Evolutionary conservation across 1,140 invertebrate species (phyloP), one percentile per base, ranked within the genome.

Genomic region (Drosophila busckii): DNA sequence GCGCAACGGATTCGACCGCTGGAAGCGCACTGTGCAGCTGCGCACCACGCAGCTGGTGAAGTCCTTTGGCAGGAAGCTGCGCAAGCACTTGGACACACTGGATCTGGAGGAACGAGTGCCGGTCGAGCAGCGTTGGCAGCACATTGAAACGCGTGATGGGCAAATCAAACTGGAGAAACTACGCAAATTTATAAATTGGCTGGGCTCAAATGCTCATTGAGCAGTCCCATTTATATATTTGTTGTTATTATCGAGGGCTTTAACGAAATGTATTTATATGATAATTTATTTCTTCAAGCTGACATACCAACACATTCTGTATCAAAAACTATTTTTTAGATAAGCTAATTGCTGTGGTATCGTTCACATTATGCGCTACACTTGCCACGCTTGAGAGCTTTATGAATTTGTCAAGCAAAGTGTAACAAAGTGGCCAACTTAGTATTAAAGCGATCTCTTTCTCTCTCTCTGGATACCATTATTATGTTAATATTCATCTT

Each of bases 1-100:
- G 26, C 73, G 73, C 29, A 68, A 60, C 10, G 73, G 73, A 7
- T 80, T 80, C 16, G 73, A 80, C 45, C 49, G 73, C 4, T 80
- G 75, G 75, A 82, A 82, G 29, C 69, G 73, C 7, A 80, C 73
- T 0, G 49, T 73, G 1, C 73, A 80, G 3, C 20, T 70, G 5
- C 48, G 68, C 2, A 65, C 54, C 0, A 32, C 28, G 0, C 75
- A 80, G 7, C 15, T 80, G 4, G 37, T 82, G 0, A 82, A 73
- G 15, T 13, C 56, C 3, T 41, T 80, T 6, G 35, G 46, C 6
- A 34, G 31, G 2, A 82, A 80, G 31, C 23, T 80, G 0, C 28
- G 13, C 0, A 46, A 38, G 2, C 42, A 65, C 38, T 5, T 68
- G 22, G 59, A 73, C 2, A 48, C 59, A 0, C 28, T 80, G 8